A percentile compares a stretch with the other conserved stretches of the same genome.
These are phyloP conservation scores for Baryphthengus martii DNA, from an alignment of 2,113 vertebrate species.

Conservation along the genomic window DNA sequence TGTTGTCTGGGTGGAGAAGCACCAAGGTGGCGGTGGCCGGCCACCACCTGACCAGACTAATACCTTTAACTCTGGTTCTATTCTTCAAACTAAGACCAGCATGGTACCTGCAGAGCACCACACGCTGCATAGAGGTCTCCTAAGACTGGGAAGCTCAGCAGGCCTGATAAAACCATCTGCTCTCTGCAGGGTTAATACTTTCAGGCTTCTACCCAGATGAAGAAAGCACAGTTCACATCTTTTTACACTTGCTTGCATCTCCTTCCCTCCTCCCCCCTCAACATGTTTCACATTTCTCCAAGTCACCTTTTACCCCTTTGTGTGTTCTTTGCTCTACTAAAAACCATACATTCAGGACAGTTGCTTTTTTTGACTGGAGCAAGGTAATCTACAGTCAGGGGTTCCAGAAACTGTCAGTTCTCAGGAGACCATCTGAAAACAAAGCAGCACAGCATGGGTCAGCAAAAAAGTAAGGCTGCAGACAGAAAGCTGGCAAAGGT, in stretches of 20 bases:
- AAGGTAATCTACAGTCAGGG: background rate
- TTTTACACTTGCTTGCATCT: background rate
- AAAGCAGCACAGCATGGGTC: background rate
- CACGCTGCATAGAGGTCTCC: background rate
- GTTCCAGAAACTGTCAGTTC: conserved; percentile 31
- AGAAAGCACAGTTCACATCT: background rate
- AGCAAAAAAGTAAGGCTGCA: conserved; percentile 6
- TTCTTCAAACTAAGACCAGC: background rate
- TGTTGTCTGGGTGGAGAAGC: background rate
- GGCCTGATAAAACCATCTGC: background rate
- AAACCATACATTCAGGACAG: background rate
- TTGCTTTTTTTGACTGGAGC: background rate
- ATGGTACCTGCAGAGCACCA: background rate
- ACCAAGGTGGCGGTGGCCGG: background rate
- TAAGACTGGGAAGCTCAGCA: background rate
- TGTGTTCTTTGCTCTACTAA: background rate
- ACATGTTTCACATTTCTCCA: background rate
- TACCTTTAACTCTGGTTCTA: background rate
- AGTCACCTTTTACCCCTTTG: background rate
- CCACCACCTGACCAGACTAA: background rate
- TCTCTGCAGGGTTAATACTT: background rate
- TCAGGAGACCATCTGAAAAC: conserved; percentile 22
- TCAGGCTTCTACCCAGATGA: background rate
- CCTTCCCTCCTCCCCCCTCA: background rate
- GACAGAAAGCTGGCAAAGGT: conserved; percentile 47